phyloP scores from a whole-genome alignment of 1,140 invertebrate species.

The Diploscapter pachys region DNA sequence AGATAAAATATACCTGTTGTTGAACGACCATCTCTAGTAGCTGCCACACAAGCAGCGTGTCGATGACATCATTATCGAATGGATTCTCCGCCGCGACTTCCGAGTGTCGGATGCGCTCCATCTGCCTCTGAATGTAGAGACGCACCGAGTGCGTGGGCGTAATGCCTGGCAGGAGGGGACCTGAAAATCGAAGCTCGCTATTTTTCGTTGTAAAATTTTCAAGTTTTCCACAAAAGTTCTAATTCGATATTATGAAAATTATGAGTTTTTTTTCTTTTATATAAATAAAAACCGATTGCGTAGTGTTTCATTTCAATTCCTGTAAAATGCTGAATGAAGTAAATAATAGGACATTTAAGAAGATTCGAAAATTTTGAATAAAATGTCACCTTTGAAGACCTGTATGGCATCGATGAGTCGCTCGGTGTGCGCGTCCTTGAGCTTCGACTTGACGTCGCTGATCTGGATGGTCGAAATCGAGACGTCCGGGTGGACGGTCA shows the following conservation, averaged over 20 bases:
- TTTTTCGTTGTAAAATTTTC: constrained; percentile 13
- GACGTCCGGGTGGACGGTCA: constrained; percentile 20
- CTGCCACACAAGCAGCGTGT: constrained; percentile 23
- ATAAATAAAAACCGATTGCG: not conserved
- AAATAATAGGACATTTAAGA: no score
- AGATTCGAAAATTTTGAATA: no score
- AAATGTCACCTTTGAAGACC: constrained; percentile 25
- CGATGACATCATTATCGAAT: constrained; percentile 20
- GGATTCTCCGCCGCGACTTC: constrained; percentile 18
- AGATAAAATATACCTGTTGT: constrained; percentile 11
- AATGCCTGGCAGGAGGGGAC: constrained; percentile 15
- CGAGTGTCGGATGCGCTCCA: constrained; percentile 20
- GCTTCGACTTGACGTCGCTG: constrained; percentile 9
- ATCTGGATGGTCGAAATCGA: constrained; percentile 20
- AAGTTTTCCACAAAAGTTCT: no score
- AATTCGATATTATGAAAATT: no score
- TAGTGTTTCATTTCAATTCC: not conserved
- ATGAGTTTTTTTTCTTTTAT: no score
- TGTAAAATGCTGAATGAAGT: not conserved
- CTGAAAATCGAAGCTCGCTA: constrained; percentile 1
- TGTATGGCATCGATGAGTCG: constrained; percentile 19
- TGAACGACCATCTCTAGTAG: constrained; percentile 30
- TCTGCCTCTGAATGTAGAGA: constrained; percentile 28
- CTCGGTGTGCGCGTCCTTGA: constrained; percentile 11
- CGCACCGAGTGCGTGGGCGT: constrained; percentile 26